Evolutionary conservation across 2,113 vertebrate species (phyloP), one percentile per base, ranked within the genome.

Genomic region (Chionomys nivalis): DNA sequence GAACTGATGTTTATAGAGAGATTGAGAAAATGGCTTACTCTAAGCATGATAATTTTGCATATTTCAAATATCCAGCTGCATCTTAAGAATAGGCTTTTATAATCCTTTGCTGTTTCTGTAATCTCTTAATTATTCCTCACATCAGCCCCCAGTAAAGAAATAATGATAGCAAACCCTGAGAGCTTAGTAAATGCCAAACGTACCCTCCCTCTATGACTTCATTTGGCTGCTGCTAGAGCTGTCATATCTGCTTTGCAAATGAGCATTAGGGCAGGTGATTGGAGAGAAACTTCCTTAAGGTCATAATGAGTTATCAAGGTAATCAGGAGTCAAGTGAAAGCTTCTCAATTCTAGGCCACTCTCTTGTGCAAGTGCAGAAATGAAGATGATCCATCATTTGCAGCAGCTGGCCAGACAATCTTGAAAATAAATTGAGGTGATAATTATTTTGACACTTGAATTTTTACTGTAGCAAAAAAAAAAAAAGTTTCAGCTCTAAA

Each of bases 21-120:
- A 93, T 72, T 93, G 36, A 94, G 66, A 92, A 61, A 97, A 96
- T 94, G 19, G 31, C 68, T 90, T 87, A 78, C 28, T 89, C 85
- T 66, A 75, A 14, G 52, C 33, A 94, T 4, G 91, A 31, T 89
- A 79, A 82, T 82, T 58, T 0, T 1, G 47, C 3, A 63, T 76
- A 85, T 75, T 96, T 97, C 52, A 90, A 90, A 87, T 61, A 92
- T 76, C 31, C 47, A 92, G 36, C 47, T 75, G 72, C 78, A 24
- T 90, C 90, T 91, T 82, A 31, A 94, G 95, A 95, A 90, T 65
- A 28, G 21, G 2, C 7, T 87, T 93, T 79, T 66, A 72, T 78
- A 42, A 73, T 79, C 44, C 24, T 81, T 33, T 58, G 14, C 26
- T 77, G 4, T 78, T 96, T 91, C 63, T 47, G 75, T 88, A 90